These are phyloP conservation scores for Myotis yumanensis DNA, from an alignment of 2,113 vertebrate genomes.

Conservation along the genomic window DNA sequence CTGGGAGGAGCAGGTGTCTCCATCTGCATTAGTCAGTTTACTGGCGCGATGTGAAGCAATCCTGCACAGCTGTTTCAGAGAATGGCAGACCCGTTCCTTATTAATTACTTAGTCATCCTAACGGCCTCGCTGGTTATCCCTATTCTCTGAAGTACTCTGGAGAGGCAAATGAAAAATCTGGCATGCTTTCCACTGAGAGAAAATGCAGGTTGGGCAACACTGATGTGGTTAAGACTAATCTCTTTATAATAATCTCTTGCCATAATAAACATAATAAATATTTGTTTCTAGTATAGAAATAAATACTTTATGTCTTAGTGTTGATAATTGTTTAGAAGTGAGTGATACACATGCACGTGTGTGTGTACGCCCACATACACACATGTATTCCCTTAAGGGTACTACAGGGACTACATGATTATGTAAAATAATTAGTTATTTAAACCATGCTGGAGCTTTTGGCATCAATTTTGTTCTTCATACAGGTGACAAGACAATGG, in stretches of 20 bases:
- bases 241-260: neutral
- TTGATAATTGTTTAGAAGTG: neutral
- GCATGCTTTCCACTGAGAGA: neutral
- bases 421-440: neutral
- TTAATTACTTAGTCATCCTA: conserved; percentile 51
- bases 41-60: neutral
- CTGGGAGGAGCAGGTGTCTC: conserved; percentile 1
- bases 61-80: conserved; percentile 45
- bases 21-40: neutral
- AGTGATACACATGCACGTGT: neutral
- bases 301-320: neutral
- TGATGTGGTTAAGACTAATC: neutral
- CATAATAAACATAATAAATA: too few relatives aligned
- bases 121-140: neutral
- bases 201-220: neutral
- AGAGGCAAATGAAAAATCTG: conserved; percentile 14
- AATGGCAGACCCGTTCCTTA: neutral
- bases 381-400: neutral
- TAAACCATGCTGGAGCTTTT: neutral
- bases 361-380: neutral
- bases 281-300: neutral
- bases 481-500: neutral
- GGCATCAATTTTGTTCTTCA: neutral
- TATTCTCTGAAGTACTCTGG: neutral
- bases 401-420: neutral